A percentile compares a stretch with the other conserved stretches of the same genome.
Conservation (phyloP, 2,113 vertebrate genomes). For the Rallus limicola region DNA sequence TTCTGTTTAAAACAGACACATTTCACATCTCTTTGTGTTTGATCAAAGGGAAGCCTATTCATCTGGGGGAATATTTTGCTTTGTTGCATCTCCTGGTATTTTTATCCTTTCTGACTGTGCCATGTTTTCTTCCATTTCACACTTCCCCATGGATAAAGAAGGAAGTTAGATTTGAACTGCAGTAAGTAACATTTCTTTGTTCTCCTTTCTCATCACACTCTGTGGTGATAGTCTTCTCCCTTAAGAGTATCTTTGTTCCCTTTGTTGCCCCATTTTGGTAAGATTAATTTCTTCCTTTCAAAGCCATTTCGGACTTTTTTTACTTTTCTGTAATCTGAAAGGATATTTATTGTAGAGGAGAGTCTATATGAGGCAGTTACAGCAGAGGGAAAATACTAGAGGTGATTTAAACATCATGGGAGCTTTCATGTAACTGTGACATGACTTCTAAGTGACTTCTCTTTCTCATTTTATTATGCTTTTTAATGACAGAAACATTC, state of each 20-base stretch:
- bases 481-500: not conserved
- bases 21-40: not conserved
- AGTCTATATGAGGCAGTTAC: not conserved
- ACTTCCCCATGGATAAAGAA: not conserved
- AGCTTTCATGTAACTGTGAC: not conserved
- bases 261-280: not conserved
- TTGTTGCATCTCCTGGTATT: conserved; percentile 19
- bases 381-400: not conserved
- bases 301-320: not conserved
- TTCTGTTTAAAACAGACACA: conserved; percentile 5
- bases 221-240: not conserved
- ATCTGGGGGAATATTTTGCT: not conserved
- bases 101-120: conserved; percentile 3
- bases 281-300: not conserved
- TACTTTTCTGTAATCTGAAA: not conserved
- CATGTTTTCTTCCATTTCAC: not conserved
- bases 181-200: not conserved
- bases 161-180: not conserved
- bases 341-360: not conserved
- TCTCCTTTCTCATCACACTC: not conserved
- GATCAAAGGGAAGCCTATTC: conserved; percentile 18
- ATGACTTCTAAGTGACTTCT: not conserved
- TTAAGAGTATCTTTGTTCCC: not conserved
- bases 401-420: not conserved
- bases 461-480: not conserved